A percentile compares a stretch with the other conserved stretches of the same genome.
phyloP scores from a whole-genome alignment of 2,888 invertebrate species.

The Pristionchus entomophagus region DNA sequence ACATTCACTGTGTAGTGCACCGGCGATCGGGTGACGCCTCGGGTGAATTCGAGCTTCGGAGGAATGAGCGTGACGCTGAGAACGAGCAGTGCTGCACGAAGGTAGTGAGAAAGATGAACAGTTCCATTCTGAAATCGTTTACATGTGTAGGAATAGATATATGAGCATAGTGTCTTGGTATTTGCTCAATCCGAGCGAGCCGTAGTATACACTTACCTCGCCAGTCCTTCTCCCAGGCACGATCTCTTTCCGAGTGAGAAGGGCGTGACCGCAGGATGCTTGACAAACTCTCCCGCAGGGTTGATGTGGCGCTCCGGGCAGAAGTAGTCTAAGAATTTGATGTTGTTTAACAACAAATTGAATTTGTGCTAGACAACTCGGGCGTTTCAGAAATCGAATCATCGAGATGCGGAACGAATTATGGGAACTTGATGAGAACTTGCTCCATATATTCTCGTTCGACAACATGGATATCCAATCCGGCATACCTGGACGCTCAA shows the following conservation, averaged over 20 bases:
- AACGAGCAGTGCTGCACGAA: conserved; percentile 32
- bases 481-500: not conserved
- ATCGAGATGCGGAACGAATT: no score
- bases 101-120: conserved; percentile 29
- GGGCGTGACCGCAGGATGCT: not conserved
- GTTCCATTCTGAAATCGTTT: conserved; percentile 28
- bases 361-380: no score
- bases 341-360: not conserved
- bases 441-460: no score
- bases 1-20: not conserved
- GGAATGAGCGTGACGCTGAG: not conserved
- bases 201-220: not conserved
- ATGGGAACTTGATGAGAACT: no score
- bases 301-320: conserved; percentile 43
- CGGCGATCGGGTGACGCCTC: conserved; percentile 10
- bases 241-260: conserved; percentile 15
- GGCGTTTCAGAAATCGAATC: no score
- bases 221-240: conserved; percentile 8
- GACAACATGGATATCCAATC: not conserved
- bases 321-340: conserved; percentile 14
- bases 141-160: no score
- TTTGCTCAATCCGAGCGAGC: no score
- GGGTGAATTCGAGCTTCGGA: not conserved
- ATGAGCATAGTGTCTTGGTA: no score
- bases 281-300: conserved; percentile 6